Evolutionary conservation across 2,888 invertebrate genomes (phyloP), one percentile per base, ranked within the genome.

Genomic region (Agrochola lychnidis): DNA sequence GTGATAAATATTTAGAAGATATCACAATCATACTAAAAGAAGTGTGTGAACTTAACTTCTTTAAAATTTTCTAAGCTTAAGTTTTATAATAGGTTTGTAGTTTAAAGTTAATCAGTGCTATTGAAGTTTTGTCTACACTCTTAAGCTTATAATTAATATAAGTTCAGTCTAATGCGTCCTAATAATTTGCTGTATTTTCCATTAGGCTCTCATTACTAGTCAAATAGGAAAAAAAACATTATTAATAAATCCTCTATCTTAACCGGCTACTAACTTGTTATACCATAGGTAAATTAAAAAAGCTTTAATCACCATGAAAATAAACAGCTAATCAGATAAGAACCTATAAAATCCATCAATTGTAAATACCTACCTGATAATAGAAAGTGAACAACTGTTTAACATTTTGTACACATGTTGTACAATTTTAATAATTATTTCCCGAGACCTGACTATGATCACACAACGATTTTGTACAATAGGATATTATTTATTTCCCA

Each of bases 251-350:
- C 22, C 7, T 30, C 30, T 56, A 64, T 56, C 22, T 48, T 36
- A 12, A 0, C 16, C 6, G 0, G 7, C 40, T 22, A 40, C 30
- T 19, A 30, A 40, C 3, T 74, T 7, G 19, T 45, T 56, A 19
- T 7, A 45, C 10, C 22, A 42, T 2, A 9, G n/a, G 6, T 51
- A 42, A 51, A 51, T 59, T 1, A 36, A 61, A 76, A 48, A 64
- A 53, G 2, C 3, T 53, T n/a, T 59, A 61, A 45, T 14, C 36
- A 36, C 16, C 36, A 79, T 79, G 5, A 77, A 53, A 30, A 80
- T 16, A 5, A 48, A 73, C 73, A 62, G 14, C 14, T 40, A 62
- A 78, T 73, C 40, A 61, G 81, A 59, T 79, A 73, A 51, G 25
- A 56, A 12, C 6, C 16, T 36, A 51, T 16, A 6, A 67, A 68